Evolutionary conservation across 2,888 invertebrate genomes (phyloP).

Genomic region (Phytoseiulus persimilis): DNA sequence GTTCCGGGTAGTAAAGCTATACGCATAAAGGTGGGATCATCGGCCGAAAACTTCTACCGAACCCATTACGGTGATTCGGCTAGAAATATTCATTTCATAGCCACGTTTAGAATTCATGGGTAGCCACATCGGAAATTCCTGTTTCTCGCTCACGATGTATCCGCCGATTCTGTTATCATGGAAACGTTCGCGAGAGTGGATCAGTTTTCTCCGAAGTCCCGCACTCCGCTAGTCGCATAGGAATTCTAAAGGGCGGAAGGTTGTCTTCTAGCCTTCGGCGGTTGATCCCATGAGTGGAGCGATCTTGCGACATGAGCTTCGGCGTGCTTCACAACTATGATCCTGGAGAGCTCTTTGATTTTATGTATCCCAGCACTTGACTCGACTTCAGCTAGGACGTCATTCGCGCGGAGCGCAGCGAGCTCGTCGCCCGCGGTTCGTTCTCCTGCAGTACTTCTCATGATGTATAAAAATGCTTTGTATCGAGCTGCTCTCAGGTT

Average conservation of each 20-base stretch:
- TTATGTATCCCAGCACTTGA: no score
- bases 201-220: neutral
- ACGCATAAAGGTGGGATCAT: neutral
- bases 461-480: neutral
- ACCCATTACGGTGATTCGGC: neutral
- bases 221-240: neutral
- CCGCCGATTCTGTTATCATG: neutral
- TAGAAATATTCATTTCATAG: neutral
- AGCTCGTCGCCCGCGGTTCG: no score
- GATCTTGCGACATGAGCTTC: no score
- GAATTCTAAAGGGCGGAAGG: no score
- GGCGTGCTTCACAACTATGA: no score
- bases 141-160: neutral
- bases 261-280: no score
- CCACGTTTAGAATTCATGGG: neutral
- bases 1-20: neutral
- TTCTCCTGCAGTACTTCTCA: neutral
- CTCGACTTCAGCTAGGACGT: no score
- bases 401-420: no score
- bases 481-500: neutral
- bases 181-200: neutral
- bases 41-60: neutral
- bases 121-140: neutral
- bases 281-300: no score
- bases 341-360: no score